A percentile compares a stretch with the other conserved stretches of the same genome.
Conservation (phyloP, 2,797 vertebrate genomes). For the Anguilla megastoma region DNA sequence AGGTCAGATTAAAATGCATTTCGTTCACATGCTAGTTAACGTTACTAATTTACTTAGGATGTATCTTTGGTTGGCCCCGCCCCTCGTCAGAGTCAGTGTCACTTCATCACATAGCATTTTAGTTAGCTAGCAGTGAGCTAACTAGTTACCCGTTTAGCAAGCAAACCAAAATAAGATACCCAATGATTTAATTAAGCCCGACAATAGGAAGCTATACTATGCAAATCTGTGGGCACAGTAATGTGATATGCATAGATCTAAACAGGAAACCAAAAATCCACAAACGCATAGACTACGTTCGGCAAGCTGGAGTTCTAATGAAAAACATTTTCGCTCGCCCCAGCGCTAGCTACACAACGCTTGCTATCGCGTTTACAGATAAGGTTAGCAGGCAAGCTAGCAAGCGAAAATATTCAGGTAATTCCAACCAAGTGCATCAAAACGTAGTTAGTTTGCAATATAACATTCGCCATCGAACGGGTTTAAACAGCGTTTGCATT, state of each 20-base stretch:
- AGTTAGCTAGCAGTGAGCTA: not conserved
- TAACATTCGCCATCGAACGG: not conserved
- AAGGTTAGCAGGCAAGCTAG: not conserved
- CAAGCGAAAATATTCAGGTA: not conserved
- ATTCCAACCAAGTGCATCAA: not conserved
- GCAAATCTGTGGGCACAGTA: not conserved
- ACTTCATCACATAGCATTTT: not conserved
- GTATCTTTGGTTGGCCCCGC: slow-evolving; percentile 6
- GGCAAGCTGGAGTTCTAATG: not conserved
- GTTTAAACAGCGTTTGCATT: not conserved
- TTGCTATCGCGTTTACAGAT: not conserved
- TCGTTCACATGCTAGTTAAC: not conserved
- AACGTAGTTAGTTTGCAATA: not conserved
- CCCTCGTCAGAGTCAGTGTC: not conserved
- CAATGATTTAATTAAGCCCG: not conserved
- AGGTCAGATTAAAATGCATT: not conserved
- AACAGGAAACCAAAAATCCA: not conserved
- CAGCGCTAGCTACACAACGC: not conserved
- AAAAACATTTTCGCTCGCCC: not conserved
- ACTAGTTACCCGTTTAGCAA: not conserved
- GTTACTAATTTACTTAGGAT: not conserved
- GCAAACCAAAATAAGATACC: not conserved
- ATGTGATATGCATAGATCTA: not conserved
- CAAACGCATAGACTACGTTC: not conserved
- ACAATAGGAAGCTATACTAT: not conserved